Evolutionary conservation across 2,797 vertebrate genomes (phyloP).

Genomic region (Sebastes iracundus): DNA sequence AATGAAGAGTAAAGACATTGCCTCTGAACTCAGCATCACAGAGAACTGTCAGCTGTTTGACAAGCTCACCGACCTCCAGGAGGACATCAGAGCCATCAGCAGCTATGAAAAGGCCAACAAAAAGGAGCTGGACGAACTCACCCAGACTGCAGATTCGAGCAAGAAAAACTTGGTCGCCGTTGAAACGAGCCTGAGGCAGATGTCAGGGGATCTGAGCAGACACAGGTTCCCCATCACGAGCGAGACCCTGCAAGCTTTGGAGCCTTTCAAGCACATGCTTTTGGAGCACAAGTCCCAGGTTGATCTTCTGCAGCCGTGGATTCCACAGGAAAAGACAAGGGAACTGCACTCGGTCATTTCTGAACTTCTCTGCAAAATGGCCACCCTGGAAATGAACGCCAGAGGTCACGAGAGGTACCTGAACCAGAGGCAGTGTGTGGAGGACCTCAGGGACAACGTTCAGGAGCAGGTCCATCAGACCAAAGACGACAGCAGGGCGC

Average conservation of each 20-base stretch:
- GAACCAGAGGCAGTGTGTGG: constrained; percentile 74
- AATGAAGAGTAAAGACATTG: constrained; percentile 79
- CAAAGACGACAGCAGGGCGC: constrained; percentile 53
- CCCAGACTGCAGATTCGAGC: constrained; percentile 53
- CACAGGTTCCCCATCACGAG: constrained; percentile 76
- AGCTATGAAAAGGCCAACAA: constrained; percentile 65
- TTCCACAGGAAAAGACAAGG: constrained; percentile 64
- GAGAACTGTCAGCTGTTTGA: constrained; percentile 75
- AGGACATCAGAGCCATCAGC: constrained; percentile 70
- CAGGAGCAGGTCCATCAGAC: constrained; percentile 73
- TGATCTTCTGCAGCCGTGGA: constrained; percentile 70
- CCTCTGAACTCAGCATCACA: constrained; percentile 72
- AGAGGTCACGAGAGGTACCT: constrained; percentile 80
- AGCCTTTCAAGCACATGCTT: constrained; percentile 71
- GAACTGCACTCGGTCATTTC: constrained; percentile 69
- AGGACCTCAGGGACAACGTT: constrained; percentile 75
- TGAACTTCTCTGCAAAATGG: constrained; percentile 80
- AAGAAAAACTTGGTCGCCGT: constrained; percentile 52
- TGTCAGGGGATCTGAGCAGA: constrained; percentile 69
- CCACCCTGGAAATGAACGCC: constrained; percentile 66
- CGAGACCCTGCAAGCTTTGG: constrained; percentile 63
- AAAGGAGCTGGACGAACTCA: constrained; percentile 67
- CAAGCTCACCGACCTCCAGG: constrained; percentile 73
- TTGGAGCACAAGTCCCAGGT: constrained; percentile 75
- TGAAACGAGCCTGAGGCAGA: constrained; percentile 76